These are phyloP conservation scores for Drosophila takahashii DNA, from an alignment of 1,140 invertebrate genomes.

Conservation along the genomic window DNA sequence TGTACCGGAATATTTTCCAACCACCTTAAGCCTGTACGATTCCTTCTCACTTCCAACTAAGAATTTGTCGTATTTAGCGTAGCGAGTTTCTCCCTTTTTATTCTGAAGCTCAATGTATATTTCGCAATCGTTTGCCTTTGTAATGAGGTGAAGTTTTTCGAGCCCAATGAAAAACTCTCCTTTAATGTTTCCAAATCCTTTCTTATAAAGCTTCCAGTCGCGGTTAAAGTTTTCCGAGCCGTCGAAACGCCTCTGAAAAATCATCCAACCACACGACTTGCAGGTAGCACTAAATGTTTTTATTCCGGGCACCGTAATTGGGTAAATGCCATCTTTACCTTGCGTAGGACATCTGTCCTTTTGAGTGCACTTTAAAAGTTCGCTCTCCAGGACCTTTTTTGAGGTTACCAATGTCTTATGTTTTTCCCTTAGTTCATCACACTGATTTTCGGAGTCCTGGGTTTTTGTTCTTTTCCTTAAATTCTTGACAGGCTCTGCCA, in stretches of 20 bases:
- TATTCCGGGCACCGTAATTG: not conserved
- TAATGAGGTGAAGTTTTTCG: slow-evolving; percentile 86
- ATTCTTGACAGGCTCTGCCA: not conserved
- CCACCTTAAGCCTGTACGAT: slow-evolving; percentile 87
- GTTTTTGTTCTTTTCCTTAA: not conserved
- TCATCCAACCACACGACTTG: slow-evolving; percentile 85
- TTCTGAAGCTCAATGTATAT: slow-evolving; percentile 88
- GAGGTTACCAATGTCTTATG: not conserved
- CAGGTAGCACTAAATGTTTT: slow-evolving; percentile 2
- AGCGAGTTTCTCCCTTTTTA: slow-evolving; percentile 85
- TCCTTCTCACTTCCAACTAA: slow-evolving; percentile 87
- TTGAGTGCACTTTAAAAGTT: not conserved
- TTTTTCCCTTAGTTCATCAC: not conserved
- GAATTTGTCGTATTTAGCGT: slow-evolving; percentile 88
- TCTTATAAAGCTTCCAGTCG: slow-evolving; percentile 84
- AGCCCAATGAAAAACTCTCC: slow-evolving; percentile 87
- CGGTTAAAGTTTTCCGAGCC: not conserved
- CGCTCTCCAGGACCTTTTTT: not conserved
- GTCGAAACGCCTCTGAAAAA: slow-evolving; percentile 87
- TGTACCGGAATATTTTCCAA: slow-evolving; percentile 88
- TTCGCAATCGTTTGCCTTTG: slow-evolving; percentile 86
- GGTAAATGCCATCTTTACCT: not conserved
- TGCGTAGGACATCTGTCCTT: not conserved
- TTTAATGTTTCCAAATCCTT: slow-evolving; percentile 86
- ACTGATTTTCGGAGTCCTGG: not conserved